Evolutionary conservation across 2,797 vertebrate genomes (phyloP), one percentile per base, ranked within the genome.

Genomic region (Gambelia wislizenii): DNA sequence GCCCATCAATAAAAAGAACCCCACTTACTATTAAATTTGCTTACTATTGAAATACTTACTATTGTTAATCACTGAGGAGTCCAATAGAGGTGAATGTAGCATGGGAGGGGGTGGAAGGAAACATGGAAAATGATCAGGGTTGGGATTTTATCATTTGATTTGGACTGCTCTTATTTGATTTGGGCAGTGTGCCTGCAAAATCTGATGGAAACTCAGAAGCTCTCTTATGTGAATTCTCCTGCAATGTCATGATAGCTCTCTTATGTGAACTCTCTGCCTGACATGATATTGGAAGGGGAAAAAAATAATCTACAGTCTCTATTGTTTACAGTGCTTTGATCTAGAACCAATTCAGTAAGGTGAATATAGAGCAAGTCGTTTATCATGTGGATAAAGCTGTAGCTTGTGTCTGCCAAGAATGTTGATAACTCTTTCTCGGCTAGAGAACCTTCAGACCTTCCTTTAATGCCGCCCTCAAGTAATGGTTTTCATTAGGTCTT

Each of bases 401-500:
- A 18, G 36, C 76, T 49, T 61, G 33, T 0, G 39, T 3, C 3
- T 14, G 52, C 36, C 52, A 72, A 83, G 76, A 59, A 36, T 4
- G 8, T 67, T 70, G 1, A 61, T 3, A 30, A 74, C 39, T 36
- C 64, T 81, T 87, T 75, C 42, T 12, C 25, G 16, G 18, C 18
- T 1, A 54, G 20, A 42, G 85, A 81, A 56, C 7, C 79, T 87
- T 64, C n/a, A 39, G 81, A 33, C 14, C 0, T 2, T 16, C 83
- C 77, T 86, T 59, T 25, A 72, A 2, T 3, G 61, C 88, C 89
- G 87, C 87, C 83, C 49, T 74, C 42, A 4, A 0, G 90, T 81
- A 64, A 27, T 90, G 92, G 82, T 96, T 94, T 89, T 90, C 92
- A 91, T 96, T 93, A 92, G 85, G 39, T 88, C 88, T 76, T 86